phyloP scores from a whole-genome alignment of 2,888 invertebrate species.

The Lepeophtheirus nordmannii region DNA sequence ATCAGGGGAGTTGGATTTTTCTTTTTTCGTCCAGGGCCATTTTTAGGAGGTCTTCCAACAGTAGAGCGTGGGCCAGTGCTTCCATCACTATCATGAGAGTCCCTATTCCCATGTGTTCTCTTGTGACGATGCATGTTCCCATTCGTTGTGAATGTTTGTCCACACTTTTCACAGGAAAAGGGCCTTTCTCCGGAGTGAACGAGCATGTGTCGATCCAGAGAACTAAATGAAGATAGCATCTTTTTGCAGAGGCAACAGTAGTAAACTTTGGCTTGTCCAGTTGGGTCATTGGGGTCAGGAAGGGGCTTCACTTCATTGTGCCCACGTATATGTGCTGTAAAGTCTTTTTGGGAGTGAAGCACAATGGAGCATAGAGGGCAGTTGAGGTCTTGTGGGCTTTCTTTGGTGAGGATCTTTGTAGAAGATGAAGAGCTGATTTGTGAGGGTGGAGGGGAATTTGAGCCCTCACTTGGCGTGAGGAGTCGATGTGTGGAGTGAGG shows the following conservation, averaged over 20 bases:
- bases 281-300: conserved; percentile 31
- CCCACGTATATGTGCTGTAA: conserved; percentile 51
- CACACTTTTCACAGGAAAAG: conserved; percentile 59
- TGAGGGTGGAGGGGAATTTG: background rate
- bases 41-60: background rate
- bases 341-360: conserved; percentile 47
- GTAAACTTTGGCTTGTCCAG: conserved; percentile 36
- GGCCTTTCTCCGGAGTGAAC: conserved; percentile 68
- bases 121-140: conserved; percentile 72
- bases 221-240: conserved; percentile 56
- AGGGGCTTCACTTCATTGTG: conserved; percentile 41
- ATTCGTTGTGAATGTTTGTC: conserved; percentile 65
- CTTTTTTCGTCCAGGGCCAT: conserved; percentile 12
- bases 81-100: conserved; percentile 29
- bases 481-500: background rate
- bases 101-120: conserved; percentile 47
- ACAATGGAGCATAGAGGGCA: conserved; percentile 51
- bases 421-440: background rate
- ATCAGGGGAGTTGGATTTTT: conserved; percentile 3
- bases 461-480: background rate
- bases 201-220: conserved; percentile 59
- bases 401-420: background rate
- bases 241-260: conserved; percentile 52
- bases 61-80: conserved; percentile 22
- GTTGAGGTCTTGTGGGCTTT: conserved; percentile 34